These are phyloP conservation scores for Mionectes olivaceus DNA, from an alignment of 2,797 vertebrate genomes.

Conservation along the genomic window DNA sequence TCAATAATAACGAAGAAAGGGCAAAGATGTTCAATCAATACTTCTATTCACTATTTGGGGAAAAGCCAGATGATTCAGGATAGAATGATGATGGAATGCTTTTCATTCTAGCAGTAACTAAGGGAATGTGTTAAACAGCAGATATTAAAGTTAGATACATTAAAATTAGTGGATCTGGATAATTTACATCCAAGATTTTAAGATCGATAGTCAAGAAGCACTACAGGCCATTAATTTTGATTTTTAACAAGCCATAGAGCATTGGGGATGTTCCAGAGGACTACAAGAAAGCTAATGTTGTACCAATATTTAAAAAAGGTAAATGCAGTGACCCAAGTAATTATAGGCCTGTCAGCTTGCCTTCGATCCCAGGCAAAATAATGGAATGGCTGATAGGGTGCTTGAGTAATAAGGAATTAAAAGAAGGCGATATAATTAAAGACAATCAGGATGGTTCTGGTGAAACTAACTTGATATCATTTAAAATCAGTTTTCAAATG, in stretches of 20 bases:
- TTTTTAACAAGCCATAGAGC: conserved; percentile 63
- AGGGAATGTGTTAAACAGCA: conserved; percentile 49
- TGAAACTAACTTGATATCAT: conserved; percentile 19
- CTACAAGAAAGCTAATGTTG: conserved; percentile 59
- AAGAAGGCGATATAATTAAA: conserved; percentile 30
- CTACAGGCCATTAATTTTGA: conserved; percentile 66
- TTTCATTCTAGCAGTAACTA: conserved; percentile 50
- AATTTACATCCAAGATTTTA: conserved; percentile 63
- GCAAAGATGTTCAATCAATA: conserved; percentile 43
- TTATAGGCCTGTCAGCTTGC: conserved; percentile 63
- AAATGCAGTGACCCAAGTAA: conserved; percentile 62
- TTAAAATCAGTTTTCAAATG: conserved; percentile 29
- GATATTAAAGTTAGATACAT: conserved; percentile 54
- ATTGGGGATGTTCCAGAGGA: conserved; percentile 51
- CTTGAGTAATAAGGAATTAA: conserved; percentile 56
- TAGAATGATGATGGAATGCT: conserved; percentile 62
- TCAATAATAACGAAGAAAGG: conserved; percentile 10
- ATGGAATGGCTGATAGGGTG: conserved; percentile 49
- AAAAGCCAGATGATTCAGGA: conserved; percentile 51
- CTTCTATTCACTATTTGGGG: conserved; percentile 16
- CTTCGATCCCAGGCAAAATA: conserved; percentile 64
- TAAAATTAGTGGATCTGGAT: conserved; percentile 54
- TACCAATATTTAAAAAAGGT: conserved; percentile 69
- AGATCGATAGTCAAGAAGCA: conserved; percentile 49
- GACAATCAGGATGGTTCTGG: neutral